Percentiles rank a stretch among this genome's conserved stretches.
These are phyloP conservation scores for Polypedilum vanderplanki DNA, from an alignment of 1,140 invertebrate genomes.

Conservation along the genomic window DNA sequence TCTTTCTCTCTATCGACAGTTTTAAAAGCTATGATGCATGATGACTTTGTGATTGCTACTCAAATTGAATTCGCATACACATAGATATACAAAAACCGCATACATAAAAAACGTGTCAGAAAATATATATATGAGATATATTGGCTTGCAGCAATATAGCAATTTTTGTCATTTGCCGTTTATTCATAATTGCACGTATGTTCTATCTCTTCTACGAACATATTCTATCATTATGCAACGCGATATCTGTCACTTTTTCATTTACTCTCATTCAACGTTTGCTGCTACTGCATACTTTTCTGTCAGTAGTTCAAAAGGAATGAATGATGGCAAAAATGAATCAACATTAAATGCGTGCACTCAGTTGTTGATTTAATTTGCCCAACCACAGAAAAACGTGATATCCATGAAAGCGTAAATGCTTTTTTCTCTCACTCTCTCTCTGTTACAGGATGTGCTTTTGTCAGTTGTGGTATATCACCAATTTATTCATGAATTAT, in stretches of 20 bases:
- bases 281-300: no score
- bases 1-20: no score
- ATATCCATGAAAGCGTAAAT: slow-evolving; percentile 4
- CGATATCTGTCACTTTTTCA: slow-evolving; percentile 15
- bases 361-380: slow-evolving; percentile 19
- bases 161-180: background rate
- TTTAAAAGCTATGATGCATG: background rate
- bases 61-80: no score
- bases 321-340: background rate
- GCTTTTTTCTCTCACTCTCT: background rate
- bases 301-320: no score
- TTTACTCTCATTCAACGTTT: no score
- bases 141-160: background rate
- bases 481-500: slow-evolving; percentile 19
- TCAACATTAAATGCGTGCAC: slow-evolving; percentile 16
- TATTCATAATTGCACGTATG: background rate
- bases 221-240: slow-evolving; percentile 8
- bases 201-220: background rate
- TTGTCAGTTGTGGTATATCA: slow-evolving; percentile 5
- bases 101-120: background rate
- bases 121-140: background rate
- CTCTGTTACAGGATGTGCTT: background rate
- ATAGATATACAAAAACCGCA: background rate
- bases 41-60: slow-evolving; percentile 8
- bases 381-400: background rate